Base-by-base conservation (phyloP, 2,113 vertebrate species). In the Salvelinus namaycush region DNA sequence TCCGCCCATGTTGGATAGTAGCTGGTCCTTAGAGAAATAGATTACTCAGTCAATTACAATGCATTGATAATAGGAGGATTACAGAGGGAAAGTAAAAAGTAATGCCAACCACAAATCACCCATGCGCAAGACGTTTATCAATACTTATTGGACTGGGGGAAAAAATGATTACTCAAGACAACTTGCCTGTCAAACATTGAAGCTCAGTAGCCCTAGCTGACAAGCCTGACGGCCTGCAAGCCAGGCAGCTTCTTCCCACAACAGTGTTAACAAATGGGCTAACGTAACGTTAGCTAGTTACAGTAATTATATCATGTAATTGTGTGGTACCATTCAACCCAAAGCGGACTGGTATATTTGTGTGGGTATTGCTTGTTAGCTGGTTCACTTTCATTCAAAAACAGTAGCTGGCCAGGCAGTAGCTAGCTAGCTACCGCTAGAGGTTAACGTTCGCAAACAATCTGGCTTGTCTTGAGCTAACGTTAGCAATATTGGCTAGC, bases 1-100 rank as follows among this genome's bases (percentile, higher is more conserved):
- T 83, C 95, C 96, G 83, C 93, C 97, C 97, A 99, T 99, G 82
- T 68, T 92, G 77, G 75, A 79, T 79, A n/a, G 20, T 64, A 74
- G 26, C 51, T 82, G 90, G 92, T 81, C 89, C 88, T 89, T 12
- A 34, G 24, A 24, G 7, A 26, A 49, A 62, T 64, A 18, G 4
- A 76, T 70, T 3, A 22, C 22, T 3, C 7, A 48, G n/a, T 22
- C 9, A 65, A 2, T 64, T 22, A n/a, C 20, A 24, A 26, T 64
- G 62, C 1, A 24, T 64, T 24, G 9, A 65, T 24, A 24, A 27
- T 65, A 5, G 12, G n/a, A 64, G n/a, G 11, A 27, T 26, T 26
- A 22, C 62, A 65, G 62, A 39, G 68, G 29, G 29, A 3, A 69
- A 48, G 6, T 20, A 44, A 39, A 20, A 16, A 68, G 14, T n/a